These are phyloP conservation scores for Rafetus swinhoei DNA, from an alignment of 2,113 vertebrate species.

Conservation along the genomic window DNA sequence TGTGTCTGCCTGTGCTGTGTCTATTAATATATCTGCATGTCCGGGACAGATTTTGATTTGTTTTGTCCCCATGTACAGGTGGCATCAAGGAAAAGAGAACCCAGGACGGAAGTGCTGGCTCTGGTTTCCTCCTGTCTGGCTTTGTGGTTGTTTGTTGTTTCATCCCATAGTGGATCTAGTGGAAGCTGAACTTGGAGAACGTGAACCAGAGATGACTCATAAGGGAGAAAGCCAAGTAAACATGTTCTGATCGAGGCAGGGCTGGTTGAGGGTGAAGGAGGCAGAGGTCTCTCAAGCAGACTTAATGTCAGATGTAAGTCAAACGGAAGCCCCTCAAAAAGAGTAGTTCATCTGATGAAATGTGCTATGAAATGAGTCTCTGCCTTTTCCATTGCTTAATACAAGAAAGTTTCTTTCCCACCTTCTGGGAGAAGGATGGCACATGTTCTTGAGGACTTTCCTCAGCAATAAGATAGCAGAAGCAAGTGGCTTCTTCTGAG, in stretches of 20 bases:
- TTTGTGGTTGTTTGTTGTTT: not conserved
- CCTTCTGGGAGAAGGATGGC: not conserved
- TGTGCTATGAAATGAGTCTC: not conserved
- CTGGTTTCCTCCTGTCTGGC: not conserved
- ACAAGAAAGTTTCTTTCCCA: not conserved
- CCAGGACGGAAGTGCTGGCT: not conserved
- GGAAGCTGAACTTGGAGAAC: not conserved
- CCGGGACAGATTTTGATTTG: not conserved
- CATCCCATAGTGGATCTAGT: not conserved
- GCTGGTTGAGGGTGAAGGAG: not conserved
- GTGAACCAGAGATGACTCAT: not conserved
- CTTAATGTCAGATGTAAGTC: not conserved
- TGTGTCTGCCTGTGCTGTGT: not conserved
- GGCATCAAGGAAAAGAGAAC: not conserved
- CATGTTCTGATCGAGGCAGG: not conserved
- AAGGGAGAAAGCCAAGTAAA: not conserved
- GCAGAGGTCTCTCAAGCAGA: not conserved
- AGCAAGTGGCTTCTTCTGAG: not conserved
- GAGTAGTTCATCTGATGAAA: not conserved
- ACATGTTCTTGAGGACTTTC: not conserved
- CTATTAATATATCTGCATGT: not conserved
- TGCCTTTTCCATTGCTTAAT: not conserved
- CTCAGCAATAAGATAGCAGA: not conserved
- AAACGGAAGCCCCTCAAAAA: not conserved
- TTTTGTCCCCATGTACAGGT: not conserved